These are phyloP conservation scores for Meloidogyne hapla DNA, from an alignment of 1,140 invertebrate genomes.

Conservation along the genomic window DNA sequence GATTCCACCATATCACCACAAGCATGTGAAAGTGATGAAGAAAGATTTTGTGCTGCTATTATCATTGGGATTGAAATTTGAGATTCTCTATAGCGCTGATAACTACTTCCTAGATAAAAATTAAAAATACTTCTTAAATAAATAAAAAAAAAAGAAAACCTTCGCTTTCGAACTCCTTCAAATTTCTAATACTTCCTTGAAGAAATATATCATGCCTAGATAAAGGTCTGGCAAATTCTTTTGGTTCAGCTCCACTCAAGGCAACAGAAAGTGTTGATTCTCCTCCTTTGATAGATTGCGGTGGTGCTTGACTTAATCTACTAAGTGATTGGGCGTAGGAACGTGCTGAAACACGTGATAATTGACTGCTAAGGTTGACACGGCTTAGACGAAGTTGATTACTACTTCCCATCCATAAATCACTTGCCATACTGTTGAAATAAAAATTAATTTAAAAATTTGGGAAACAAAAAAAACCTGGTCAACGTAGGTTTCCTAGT, in stretches of 20 bases:
- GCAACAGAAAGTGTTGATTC: slow-evolving; percentile 58
- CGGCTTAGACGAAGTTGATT: slow-evolving; percentile 43
- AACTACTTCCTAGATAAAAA: slow-evolving; percentile 34
- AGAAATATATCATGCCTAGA: slow-evolving; percentile 60
- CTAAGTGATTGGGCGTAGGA: slow-evolving; percentile 60
- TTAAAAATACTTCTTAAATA: no score
- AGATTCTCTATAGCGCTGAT: slow-evolving; percentile 51
- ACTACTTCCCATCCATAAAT: slow-evolving; percentile 36
- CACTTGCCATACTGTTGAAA: slow-evolving; percentile 45
- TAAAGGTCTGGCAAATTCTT: slow-evolving; percentile 58
- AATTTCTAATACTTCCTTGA: slow-evolving; percentile 59
- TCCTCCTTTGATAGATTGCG: slow-evolving; percentile 37
- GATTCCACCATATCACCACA: slow-evolving; percentile 46
- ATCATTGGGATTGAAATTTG: slow-evolving; percentile 61
- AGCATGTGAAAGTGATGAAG: slow-evolving; percentile 27
- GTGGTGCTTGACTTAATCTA: slow-evolving; percentile 46
- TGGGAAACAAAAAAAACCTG: slow-evolving; percentile 28
- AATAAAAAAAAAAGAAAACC: slow-evolving; percentile 36
- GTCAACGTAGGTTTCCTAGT: slow-evolving; percentile 52
- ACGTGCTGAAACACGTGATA: slow-evolving; percentile 55
- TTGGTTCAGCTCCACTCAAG: slow-evolving; percentile 57
- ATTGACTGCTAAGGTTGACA: slow-evolving; percentile 50
- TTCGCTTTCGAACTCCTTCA: slow-evolving; percentile 61
- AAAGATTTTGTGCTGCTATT: slow-evolving; percentile 52
- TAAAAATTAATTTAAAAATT: slow-evolving; percentile 24